Conservation (phyloP, 2,113 vertebrate species). For the Xyrauchen texanus region DNA sequence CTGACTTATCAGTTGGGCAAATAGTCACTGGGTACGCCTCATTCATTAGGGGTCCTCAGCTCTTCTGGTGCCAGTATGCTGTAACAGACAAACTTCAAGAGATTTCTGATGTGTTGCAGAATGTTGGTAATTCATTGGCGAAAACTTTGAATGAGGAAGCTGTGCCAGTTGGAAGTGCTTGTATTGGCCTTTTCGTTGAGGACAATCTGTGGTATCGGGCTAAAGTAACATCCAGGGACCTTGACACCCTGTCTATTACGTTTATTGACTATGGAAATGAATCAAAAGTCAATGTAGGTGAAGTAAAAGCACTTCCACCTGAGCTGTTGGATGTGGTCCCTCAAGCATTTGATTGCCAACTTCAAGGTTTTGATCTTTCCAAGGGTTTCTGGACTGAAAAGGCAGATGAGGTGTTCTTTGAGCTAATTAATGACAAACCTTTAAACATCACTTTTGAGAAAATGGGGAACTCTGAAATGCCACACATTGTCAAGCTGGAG, state of each 20-base stretch:
- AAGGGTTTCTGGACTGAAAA: conserved; percentile 76
- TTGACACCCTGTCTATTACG: conserved; percentile 65
- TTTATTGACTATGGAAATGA: conserved; percentile 88
- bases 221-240: conserved; percentile 67
- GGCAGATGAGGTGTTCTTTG: conserved; percentile 74
- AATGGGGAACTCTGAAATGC: conserved; percentile 56
- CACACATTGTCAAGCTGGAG: conserved; percentile 75
- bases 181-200: conserved; percentile 78
- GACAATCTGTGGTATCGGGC: conserved; percentile 84
- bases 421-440: conserved; percentile 70
- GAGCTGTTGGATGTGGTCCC: conserved; percentile 71
- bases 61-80: conserved; percentile 85
- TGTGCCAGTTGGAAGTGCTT: conserved; percentile 73
- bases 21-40: conserved; percentile 74
- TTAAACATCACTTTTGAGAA: conserved; percentile 78
- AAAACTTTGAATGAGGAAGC: conserved; percentile 17
- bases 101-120: conserved; percentile 72
- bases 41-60: conserved; percentile 71
- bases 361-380: conserved; percentile 78
- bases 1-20: conserved; percentile 72
- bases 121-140: conserved; percentile 58
- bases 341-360: conserved; percentile 85
- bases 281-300: conserved; percentile 65
- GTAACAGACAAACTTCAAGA: conserved; percentile 69
- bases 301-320: conserved; percentile 73